Evolutionary conservation across 2,797 vertebrate genomes (phyloP).

Genomic region (Nyctibius grandis): DNA sequence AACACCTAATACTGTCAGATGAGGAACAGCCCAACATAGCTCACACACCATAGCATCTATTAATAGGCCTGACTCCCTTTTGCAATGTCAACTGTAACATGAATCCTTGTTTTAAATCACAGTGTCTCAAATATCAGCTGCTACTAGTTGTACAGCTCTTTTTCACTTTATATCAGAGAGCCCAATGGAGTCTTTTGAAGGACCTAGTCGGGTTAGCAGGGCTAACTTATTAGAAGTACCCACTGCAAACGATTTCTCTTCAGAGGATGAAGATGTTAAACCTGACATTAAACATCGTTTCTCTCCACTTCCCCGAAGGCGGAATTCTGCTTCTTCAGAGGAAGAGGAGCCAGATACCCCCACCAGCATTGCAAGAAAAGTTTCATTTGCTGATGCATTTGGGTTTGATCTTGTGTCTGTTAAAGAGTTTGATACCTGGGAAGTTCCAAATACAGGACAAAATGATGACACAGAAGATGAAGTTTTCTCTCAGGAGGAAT

Average conservation of each 20-base stretch:
- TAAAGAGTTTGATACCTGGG: conserved; percentile 88
- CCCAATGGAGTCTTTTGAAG: conserved; percentile 87
- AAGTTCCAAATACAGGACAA: conserved; percentile 63
- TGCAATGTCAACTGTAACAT: conserved; percentile 90
- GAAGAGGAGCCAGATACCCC: conserved; percentile 79
- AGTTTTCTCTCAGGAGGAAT: conserved; percentile 75
- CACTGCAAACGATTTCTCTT: conserved; percentile 60
- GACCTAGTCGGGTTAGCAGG: conserved; percentile 65
- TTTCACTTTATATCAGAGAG: conserved; percentile 77
- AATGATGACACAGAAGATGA: conserved; percentile 59
- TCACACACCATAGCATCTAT: conserved; percentile 83
- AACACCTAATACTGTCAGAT: conserved; percentile 57
- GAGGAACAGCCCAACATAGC: conserved; percentile 79
- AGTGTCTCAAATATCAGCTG: conserved; percentile 84
- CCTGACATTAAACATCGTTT: conserved; percentile 78
- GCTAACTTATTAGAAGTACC: conserved; percentile 79
- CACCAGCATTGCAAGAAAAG: conserved; percentile 79
- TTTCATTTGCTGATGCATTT: conserved; percentile 95
- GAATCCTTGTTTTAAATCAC: conserved; percentile 89
- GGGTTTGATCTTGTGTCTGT: conserved; percentile 93
- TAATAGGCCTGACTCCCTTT: conserved; percentile 86
- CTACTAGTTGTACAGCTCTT: conserved; percentile 74
- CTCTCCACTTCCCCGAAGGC: conserved; percentile 80
- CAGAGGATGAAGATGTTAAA: conserved; percentile 74
- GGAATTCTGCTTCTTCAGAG: conserved; percentile 81